Evolutionary conservation across 1,140 invertebrate genomes (phyloP).

Genomic region (Amyelois transitella): DNA sequence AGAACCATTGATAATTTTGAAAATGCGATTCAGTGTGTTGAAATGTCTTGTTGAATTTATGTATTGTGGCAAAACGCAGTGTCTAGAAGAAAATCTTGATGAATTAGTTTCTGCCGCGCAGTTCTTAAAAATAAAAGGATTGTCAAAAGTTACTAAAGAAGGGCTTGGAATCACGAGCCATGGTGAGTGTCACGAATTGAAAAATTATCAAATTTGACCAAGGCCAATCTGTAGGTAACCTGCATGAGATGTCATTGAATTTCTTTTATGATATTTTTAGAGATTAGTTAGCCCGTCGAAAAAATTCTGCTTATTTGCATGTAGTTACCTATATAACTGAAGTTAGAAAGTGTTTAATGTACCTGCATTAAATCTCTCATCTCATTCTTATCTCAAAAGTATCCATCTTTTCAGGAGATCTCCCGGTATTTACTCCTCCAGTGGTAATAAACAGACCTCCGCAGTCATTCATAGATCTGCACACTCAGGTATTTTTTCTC

Average conservation of each 20-base stretch:
- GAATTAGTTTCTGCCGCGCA: constrained; percentile 64
- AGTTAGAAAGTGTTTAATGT: too few relatives aligned
- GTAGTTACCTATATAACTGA: too few relatives aligned
- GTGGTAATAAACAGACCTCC: constrained; percentile 63
- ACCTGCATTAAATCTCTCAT: too few relatives aligned
- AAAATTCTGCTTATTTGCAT: too few relatives aligned
- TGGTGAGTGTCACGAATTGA: constrained; percentile 33
- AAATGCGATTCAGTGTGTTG: constrained; percentile 63
- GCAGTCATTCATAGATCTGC: constrained; percentile 52
- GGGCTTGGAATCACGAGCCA: constrained; percentile 60
- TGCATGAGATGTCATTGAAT: too few relatives aligned
- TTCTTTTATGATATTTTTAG: too few relatives aligned
- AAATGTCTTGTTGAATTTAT: constrained; percentile 67
- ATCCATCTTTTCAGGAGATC: constrained; percentile 32
- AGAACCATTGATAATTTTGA: constrained; percentile 63
- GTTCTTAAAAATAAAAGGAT: constrained; percentile 63
- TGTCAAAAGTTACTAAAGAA: constrained; percentile 68
- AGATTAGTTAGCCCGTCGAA: too few relatives aligned
- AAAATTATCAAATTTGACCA: too few relatives aligned
- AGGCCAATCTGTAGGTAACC: too few relatives aligned
- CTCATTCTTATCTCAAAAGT: not conserved
- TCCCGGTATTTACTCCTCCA: constrained; percentile 60
- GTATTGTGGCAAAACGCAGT: constrained; percentile 68
- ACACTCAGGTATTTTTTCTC: constrained; percentile 37
- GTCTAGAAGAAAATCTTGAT: constrained; percentile 62